phyloP scores from a whole-genome alignment of 2,797 vertebrate species.

The Hydrophis major region DNA sequence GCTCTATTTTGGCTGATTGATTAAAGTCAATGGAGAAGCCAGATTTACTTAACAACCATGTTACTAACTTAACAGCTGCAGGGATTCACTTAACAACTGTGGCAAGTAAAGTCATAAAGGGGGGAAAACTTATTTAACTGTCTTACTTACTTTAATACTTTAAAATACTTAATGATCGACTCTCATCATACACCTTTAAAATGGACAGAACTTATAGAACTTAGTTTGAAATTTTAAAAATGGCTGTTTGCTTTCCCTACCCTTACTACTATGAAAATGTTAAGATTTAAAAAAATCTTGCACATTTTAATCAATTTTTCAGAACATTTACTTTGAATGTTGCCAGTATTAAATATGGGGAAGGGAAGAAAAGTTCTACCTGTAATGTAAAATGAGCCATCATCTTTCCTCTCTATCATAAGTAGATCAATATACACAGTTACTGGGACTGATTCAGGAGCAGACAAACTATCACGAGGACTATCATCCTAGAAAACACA shows the following conservation, averaged over 20 bases:
- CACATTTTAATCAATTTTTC: neutral
- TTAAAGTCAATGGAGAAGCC: too few relatives aligned
- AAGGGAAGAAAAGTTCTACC: slow-evolving; percentile 68
- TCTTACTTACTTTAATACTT: neutral
- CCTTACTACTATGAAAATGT: neutral
- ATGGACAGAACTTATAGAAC: neutral
- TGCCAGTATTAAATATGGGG: neutral
- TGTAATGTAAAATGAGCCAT: slow-evolving; percentile 90
- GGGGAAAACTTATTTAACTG: neutral
- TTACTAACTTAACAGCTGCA: too few relatives aligned
- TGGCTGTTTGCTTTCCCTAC: neutral
- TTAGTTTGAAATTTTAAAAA: neutral
- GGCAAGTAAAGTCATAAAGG: neutral
- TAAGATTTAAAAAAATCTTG: neutral
- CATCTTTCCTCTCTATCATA: slow-evolving; percentile 85
- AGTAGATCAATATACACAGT: slow-evolving; percentile 86
- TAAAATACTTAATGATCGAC: neutral
- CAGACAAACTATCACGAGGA: slow-evolving; percentile 74
- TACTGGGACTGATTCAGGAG: slow-evolving; percentile 77
- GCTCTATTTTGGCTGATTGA: too few relatives aligned
- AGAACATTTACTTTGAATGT: neutral
- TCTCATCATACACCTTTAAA: neutral
- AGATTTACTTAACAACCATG: too few relatives aligned
- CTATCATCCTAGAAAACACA: slow-evolving; percentile 83
- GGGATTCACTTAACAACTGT: too few relatives aligned